Conservation (phyloP, 1,140 invertebrate genomes). For the Camponotus pennsylvanicus region DNA sequence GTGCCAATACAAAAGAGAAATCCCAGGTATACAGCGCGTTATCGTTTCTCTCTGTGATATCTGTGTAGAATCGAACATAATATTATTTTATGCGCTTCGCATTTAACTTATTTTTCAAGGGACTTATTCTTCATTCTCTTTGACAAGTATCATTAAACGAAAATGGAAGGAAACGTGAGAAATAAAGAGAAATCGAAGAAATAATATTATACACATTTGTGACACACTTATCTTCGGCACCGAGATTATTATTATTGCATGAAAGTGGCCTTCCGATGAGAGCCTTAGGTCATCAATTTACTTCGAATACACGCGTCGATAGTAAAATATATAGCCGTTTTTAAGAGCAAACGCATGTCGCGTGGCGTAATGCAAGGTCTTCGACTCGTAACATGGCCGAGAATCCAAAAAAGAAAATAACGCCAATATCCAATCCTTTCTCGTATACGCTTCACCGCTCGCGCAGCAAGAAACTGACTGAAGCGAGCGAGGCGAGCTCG, state of each 20-base stretch:
- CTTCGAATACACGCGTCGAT: constrained; percentile 7
- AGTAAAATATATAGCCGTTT: background rate
- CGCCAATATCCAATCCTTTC: constrained; percentile 57
- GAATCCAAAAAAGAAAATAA: constrained; percentile 20
- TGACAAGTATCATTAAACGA: background rate
- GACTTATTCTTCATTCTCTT: background rate
- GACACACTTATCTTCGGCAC: constrained; percentile 31
- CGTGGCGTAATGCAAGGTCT: constrained; percentile 6
- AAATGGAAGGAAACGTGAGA: background rate
- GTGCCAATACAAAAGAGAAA: background rate
- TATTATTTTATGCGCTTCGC: background rate
- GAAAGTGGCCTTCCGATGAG: background rate
- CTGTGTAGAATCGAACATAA: background rate
- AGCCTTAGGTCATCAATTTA: constrained; percentile 31
- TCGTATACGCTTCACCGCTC: constrained; percentile 9
- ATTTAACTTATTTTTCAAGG: background rate
- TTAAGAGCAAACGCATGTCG: constrained; percentile 29
- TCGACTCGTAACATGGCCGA: background rate
- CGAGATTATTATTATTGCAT: background rate
- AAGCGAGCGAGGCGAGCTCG: constrained; percentile 15
- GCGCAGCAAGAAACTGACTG: constrained; percentile 38
- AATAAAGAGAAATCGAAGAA: background rate
- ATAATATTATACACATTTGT: constrained; percentile 10
- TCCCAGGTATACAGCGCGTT: background rate
- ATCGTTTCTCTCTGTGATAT: background rate